Conservation (phyloP, 2,113 vertebrate species). For the Tringa solitaria region DNA sequence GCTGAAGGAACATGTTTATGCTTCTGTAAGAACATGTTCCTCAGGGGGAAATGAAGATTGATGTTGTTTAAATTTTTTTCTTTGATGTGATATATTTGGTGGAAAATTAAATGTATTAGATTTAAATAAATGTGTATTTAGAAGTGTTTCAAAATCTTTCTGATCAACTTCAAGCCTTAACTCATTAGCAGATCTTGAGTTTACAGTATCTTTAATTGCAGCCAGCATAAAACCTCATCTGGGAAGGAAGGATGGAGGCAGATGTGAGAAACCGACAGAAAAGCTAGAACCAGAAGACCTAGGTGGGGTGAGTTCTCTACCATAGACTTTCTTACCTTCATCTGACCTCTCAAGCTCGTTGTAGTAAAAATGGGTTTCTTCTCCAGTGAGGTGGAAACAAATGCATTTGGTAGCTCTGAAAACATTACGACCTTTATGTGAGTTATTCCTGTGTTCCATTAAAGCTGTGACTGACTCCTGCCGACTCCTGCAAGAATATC, state of each 20-base stretch:
- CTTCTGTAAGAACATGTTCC: neutral
- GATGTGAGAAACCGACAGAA: neutral
- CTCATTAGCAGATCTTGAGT: neutral
- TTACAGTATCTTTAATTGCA: neutral
- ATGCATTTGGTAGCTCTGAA: neutral
- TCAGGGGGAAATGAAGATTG: neutral
- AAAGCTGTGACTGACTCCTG: neutral
- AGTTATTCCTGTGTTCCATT: neutral
- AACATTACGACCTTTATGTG: neutral
- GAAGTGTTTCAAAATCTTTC: neutral
- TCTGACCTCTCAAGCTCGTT: neutral
- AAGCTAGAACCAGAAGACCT: neutral
- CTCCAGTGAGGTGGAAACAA: neutral
- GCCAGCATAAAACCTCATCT: neutral
- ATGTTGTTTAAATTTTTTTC: neutral
- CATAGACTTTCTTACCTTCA: neutral
- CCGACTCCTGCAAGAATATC: neutral
- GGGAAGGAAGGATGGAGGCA: neutral
- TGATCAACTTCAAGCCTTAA: neutral
- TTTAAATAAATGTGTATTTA: slow-evolving; percentile 14
- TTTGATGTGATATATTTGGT: neutral
- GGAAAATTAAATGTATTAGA: neutral
- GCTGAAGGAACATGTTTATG: neutral
- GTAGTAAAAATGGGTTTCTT: neutral
- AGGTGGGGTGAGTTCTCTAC: neutral